phyloP scores from a whole-genome alignment of 1,140 invertebrate genomes.

The Drosophila lini region DNA sequence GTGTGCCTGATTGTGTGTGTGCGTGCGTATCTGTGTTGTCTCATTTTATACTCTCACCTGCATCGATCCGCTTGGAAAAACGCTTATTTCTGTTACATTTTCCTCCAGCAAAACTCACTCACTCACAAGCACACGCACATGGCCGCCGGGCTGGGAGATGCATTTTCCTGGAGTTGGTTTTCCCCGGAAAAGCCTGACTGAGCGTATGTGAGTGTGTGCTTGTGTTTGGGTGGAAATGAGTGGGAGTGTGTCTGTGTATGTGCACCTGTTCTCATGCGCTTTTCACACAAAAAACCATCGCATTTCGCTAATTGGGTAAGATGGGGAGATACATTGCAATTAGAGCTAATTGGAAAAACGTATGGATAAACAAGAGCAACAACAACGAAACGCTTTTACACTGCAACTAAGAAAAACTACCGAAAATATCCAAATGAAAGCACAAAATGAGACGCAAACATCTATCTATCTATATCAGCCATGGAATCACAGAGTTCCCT shows the following conservation, averaged over 20 bases:
- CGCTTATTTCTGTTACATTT: slow-evolving; percentile 43
- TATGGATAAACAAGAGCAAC: slow-evolving; percentile 18
- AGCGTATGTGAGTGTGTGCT: not conserved
- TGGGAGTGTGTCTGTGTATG: slow-evolving; percentile 22
- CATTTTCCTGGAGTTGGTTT: slow-evolving; percentile 6
- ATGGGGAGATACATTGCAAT: slow-evolving; percentile 42
- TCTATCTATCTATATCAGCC: slow-evolving; percentile 14
- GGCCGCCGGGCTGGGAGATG: slow-evolving; percentile 4
- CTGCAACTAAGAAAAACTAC: slow-evolving; percentile 56
- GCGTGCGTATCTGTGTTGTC: slow-evolving; percentile 47
- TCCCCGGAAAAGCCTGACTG: not conserved
- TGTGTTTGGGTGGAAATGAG: not conserved
- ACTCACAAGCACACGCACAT: not conserved
- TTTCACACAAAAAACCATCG: slow-evolving; percentile 15
- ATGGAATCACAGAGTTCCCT: slow-evolving; percentile 29
- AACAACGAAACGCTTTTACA: slow-evolving; percentile 77
- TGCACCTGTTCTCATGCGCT: slow-evolving; percentile 37
- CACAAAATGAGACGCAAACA: slow-evolving; percentile 38
- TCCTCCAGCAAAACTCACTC: slow-evolving; percentile 1
- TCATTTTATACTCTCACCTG: slow-evolving; percentile 39
- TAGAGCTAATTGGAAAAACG: slow-evolving; percentile 51
- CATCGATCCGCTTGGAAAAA: slow-evolving; percentile 38
- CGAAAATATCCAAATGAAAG: slow-evolving; percentile 36
- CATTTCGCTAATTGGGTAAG: slow-evolving; percentile 47
- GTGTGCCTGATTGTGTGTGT: slow-evolving; percentile 28